These are phyloP conservation scores for Zaprionus camerounensis DNA, from an alignment of 1,140 invertebrate species.

Conservation along the genomic window DNA sequence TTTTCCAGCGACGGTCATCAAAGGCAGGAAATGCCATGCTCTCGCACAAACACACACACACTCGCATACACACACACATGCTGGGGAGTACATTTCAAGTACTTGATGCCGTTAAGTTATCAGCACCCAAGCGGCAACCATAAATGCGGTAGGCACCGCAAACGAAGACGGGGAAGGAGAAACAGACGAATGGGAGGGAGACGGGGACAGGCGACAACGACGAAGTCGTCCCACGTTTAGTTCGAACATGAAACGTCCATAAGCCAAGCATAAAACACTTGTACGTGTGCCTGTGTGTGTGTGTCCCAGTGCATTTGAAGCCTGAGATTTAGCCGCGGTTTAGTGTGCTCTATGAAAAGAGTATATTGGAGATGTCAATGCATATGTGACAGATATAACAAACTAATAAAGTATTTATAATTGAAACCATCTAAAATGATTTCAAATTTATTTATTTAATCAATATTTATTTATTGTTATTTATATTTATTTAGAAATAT, in stretches of 20 bases:
- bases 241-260: constrained; percentile 50
- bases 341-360: constrained; percentile 1
- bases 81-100: constrained; percentile 38
- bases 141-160: constrained; percentile 46
- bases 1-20: constrained; percentile 43
- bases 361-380: not conserved
- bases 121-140: constrained; percentile 52
- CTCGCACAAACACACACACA: constrained; percentile 10
- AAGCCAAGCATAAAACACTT: constrained; percentile 57
- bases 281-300: constrained; percentile 14
- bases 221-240: constrained; percentile 29
- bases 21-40: constrained; percentile 46
- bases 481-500: not conserved
- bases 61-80: constrained; percentile 5
- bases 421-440: no score
- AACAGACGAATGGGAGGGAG: not conserved
- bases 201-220: not conserved
- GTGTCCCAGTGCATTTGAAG: constrained; percentile 1
- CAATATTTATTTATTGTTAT: not conserved
- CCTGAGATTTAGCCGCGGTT: constrained; percentile 37
- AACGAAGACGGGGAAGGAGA: no score
- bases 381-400: not conserved
- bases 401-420: not conserved
- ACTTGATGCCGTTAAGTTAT: constrained; percentile 59
- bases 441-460: not conserved